Conservation (phyloP, 2,797 vertebrate species). For the Pyrocephalus nanus region DNA sequence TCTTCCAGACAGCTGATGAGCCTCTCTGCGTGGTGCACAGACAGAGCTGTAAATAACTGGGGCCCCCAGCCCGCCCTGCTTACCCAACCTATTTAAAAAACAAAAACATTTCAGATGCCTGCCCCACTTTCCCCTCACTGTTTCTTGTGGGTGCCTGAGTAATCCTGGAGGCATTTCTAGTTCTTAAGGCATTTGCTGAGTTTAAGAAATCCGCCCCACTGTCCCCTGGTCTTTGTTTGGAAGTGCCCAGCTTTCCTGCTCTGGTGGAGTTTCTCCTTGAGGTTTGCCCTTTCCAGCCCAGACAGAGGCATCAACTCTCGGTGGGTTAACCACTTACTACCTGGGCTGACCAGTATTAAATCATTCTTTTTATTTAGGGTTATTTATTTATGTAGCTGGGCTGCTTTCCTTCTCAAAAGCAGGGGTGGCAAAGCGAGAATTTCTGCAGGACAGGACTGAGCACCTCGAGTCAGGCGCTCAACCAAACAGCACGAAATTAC, state of each 20-base stretch:
- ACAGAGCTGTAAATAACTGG: conserved; percentile 3
- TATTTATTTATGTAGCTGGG: background rate
- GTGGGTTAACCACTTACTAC: background rate
- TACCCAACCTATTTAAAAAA: conserved; percentile 47
- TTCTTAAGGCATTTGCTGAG: conserved; percentile 60
- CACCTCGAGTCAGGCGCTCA: background rate
- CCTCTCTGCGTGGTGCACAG: background rate
- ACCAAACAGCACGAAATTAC: background rate
- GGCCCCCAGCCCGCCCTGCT: conserved; percentile 5
- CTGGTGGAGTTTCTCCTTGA: background rate
- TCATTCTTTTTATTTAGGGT: background rate
- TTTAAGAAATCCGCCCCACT: conserved; percentile 9
- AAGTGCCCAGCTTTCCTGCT: background rate
- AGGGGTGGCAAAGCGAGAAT: background rate
- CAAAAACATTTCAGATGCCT: background rate
- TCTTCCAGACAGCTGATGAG: background rate
- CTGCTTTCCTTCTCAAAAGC: conserved; percentile 3
- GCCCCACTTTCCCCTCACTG: conserved; percentile 18
- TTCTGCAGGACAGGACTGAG: background rate
- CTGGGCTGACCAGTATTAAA: background rate
- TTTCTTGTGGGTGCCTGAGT: conserved; percentile 61
- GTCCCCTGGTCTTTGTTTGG: background rate
- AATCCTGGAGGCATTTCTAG: conserved; percentile 28
- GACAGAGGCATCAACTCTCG: background rate
- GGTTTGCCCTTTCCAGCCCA: background rate